These are phyloP conservation scores for Adelosebastes latens DNA, from an alignment of 2,797 vertebrate genomes.

Conservation along the genomic window DNA sequence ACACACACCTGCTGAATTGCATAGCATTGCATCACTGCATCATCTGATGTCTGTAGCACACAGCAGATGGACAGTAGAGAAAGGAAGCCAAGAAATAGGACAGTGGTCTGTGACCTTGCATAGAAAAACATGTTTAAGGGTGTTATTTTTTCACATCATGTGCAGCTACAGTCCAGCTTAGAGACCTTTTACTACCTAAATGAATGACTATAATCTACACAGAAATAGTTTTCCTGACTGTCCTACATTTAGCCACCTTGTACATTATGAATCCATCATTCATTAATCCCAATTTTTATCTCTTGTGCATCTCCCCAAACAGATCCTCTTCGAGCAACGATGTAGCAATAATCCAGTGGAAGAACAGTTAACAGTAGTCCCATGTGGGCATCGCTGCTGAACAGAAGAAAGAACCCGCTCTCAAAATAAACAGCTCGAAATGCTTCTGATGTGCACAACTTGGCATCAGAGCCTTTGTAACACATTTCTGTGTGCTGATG, in stretches of 20 bases:
- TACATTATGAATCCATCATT: neutral
- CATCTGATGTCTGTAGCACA: neutral
- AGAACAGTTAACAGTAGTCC: neutral
- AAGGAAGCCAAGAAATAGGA: neutral
- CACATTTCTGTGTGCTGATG: neutral
- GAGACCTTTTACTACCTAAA: neutral
- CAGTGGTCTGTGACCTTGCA: neutral
- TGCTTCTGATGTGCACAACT: conserved; percentile 5
- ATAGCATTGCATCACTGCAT: neutral
- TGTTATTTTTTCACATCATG: neutral
- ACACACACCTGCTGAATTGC: neutral
- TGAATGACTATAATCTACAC: neutral
- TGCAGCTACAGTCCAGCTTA: neutral
- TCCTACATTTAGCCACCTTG: neutral
- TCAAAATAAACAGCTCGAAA: conserved; percentile 7
- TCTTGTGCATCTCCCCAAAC: neutral
- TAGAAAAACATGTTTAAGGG: neutral
- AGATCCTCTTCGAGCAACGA: fast-evolving
- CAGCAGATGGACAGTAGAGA: neutral
- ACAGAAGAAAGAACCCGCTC: neutral
- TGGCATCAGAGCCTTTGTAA: neutral
- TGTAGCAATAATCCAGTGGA: neutral
- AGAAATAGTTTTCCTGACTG: neutral
- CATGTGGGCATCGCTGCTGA: neutral
- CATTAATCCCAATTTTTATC: neutral